Evolutionary conservation across 2,797 vertebrate genomes (phyloP), one percentile per base, ranked within the genome.

Genomic region (Aythya fuligula): DNA sequence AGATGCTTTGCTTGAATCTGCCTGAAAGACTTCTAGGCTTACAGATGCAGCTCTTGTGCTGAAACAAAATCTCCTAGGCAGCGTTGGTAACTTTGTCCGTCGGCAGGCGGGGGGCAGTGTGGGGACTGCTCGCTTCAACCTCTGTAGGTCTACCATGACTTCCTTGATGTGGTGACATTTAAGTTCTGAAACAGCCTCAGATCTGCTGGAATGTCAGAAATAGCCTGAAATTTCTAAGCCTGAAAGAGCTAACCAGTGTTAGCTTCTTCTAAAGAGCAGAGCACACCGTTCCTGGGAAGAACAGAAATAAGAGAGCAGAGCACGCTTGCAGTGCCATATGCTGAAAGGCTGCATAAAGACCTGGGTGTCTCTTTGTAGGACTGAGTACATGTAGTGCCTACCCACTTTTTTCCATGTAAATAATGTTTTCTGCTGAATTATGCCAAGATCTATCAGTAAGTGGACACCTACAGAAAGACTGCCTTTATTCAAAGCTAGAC

Each of bases 81-180:
- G 91, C 78, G 88, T 61, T 96, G 93, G 83, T 95, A 95, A 92
- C 74, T 47, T 39, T 90, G 75, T 75, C 74, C 91, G 69, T 89
- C 73, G 66, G 58, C 34, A 75, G 65, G 14, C 74, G 24, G 9
- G 27, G 45, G 36, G 47, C 43, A 67, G 38, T 8, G 16, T 90
- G 87, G 73, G 39, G 83, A 43, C 47, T 43, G 49, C 65, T 92
- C 1, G 1, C 36, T 64, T 89, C 6, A 45, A 6, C 47, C 73
- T 89, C 47, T 17, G 3, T 79, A 78, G 36, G 54, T 27, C 34
- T 77, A 12, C 36, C 7, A 1, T 43, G 64, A 61, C 65, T 89
- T 65, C 27, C 39, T 20, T 22, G 22, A 21, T 92, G 57, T 3
- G 3, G 34, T 85, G 70, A 47, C 15, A 19, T 62, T 54, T 38